Evolutionary conservation across 2,888 invertebrate species (phyloP).

Genomic region (Leptopilina syphax): DNA sequence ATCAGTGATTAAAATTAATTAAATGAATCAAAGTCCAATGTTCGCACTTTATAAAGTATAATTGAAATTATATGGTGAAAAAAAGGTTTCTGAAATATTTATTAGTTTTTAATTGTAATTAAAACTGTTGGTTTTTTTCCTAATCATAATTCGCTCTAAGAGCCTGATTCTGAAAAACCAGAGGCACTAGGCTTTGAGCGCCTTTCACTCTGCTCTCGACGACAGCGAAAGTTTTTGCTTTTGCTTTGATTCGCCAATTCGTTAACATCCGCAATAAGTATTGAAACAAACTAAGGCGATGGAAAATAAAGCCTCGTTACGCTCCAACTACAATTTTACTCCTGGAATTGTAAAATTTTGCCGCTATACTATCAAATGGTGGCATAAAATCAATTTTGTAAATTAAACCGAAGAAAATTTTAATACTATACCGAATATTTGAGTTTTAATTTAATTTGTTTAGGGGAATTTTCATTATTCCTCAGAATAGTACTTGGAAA

Average conservation of each 20-base stretch:
- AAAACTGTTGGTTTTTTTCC: not conserved
- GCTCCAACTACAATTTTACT: not conserved
- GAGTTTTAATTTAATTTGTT: no score
- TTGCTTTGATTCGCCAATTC: constrained; percentile 56
- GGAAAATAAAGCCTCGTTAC: constrained; percentile 7
- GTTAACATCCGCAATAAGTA: constrained; percentile 43
- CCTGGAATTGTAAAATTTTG: not conserved
- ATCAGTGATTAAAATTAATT: no score
- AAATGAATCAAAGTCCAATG: no score
- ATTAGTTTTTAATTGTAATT: not conserved
- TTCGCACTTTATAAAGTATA: no score
- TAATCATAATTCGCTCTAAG: constrained; percentile 21
- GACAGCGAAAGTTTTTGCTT: constrained; percentile 62
- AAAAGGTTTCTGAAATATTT: not conserved
- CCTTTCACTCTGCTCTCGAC: constrained; percentile 61
- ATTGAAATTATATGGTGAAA: no score
- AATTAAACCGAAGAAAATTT: no score
- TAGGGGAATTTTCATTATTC: no score
- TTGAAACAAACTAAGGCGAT: constrained; percentile 33
- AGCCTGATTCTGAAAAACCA: constrained; percentile 53
- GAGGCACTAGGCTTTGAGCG: constrained; percentile 45
- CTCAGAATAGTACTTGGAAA: no score
- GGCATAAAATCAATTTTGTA: no score
- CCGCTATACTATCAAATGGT: not conserved
- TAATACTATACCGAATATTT: no score